phyloP scores from a whole-genome alignment of 2,113 vertebrate species.

The Epinephelus cyanopodus region DNA sequence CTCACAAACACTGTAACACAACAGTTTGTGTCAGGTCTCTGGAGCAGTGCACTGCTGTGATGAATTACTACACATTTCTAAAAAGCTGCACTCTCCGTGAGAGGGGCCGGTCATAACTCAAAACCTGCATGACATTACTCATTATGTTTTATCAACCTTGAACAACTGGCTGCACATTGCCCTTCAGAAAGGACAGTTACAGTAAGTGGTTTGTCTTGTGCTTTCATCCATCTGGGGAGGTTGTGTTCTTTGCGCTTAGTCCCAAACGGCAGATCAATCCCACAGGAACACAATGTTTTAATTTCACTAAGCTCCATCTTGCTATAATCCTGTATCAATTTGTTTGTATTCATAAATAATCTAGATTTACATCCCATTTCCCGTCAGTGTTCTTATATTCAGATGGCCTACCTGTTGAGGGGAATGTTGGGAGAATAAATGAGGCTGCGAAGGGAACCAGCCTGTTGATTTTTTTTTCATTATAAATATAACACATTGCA shows the following conservation, averaged over 20 bases:
- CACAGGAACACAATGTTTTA: not conserved
- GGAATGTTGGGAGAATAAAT: not conserved
- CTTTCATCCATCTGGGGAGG: constrained; percentile 26
- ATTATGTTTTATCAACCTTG: constrained; percentile 44
- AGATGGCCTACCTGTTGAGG: constrained; percentile 41
- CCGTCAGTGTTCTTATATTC: not conserved
- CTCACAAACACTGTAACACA: constrained; percentile 27
- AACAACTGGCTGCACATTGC: constrained; percentile 1
- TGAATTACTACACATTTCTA: constrained; percentile 46
- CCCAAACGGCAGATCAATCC: not conserved
- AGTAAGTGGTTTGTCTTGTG: not conserved
- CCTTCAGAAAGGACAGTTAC: not conserved
- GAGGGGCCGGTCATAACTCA: constrained; percentile 32
- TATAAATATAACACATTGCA: not conserved
- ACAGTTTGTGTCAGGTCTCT: constrained; percentile 38
- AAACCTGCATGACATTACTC: constrained; percentile 25
- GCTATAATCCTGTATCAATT: not conserved
- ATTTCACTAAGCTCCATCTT: not conserved
- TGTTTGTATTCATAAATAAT: not conserved
- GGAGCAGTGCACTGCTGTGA: constrained; percentile 46
- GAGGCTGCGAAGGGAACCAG: not conserved
- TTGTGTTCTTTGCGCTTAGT: not conserved
- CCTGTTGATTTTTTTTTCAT: not conserved
- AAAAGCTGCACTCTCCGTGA: constrained; percentile 35
- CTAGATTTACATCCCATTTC: not conserved